A percentile compares a stretch with the other conserved stretches of the same genome.
Conservation (phyloP, 2,797 vertebrate genomes). For the Pogonophryne albipinna region DNA sequence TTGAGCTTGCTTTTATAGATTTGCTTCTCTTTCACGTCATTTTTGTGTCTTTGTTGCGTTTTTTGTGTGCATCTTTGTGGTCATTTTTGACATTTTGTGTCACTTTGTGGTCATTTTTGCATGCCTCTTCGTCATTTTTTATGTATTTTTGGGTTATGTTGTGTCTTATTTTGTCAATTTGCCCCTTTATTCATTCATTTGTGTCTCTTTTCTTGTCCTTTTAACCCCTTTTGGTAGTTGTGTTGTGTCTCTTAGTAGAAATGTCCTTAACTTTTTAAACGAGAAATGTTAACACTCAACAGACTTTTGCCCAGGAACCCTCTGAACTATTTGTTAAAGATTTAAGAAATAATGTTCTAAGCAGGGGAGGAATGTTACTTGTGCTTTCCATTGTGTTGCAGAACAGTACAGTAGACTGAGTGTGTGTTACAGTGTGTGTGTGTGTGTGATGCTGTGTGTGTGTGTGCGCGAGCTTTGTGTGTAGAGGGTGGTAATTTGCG, state of each 20-base stretch:
- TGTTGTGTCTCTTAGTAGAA: neutral
- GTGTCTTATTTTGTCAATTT: rapidly evolving
- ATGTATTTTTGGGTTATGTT: no score
- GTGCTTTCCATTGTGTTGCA: neutral
- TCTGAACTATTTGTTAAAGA: neutral
- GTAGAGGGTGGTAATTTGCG: slow-evolving; percentile 26
- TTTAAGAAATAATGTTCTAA: neutral
- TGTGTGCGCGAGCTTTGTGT: neutral
- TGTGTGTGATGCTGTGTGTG: slow-evolving; percentile 6
- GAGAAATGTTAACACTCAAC: neutral
- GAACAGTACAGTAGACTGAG: neutral
- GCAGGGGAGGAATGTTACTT: no score
- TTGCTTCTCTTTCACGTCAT: no score
- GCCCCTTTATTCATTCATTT: rapidly evolving
- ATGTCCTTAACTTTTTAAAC: neutral
- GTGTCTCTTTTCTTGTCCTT: neutral
- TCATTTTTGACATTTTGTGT: neutral
- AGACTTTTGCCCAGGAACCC: neutral
- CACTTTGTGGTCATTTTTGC: neutral
- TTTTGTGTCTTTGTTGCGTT: no score
- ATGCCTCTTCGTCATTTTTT: neutral
- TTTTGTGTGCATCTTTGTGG: no score
- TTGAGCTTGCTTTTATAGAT: neutral
- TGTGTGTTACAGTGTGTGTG: no score
- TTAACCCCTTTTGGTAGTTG: neutral